Evolutionary conservation across 2,113 vertebrate species (phyloP), one percentile per base, ranked within the genome.

Genomic region (Nesoenas mayeri): DNA sequence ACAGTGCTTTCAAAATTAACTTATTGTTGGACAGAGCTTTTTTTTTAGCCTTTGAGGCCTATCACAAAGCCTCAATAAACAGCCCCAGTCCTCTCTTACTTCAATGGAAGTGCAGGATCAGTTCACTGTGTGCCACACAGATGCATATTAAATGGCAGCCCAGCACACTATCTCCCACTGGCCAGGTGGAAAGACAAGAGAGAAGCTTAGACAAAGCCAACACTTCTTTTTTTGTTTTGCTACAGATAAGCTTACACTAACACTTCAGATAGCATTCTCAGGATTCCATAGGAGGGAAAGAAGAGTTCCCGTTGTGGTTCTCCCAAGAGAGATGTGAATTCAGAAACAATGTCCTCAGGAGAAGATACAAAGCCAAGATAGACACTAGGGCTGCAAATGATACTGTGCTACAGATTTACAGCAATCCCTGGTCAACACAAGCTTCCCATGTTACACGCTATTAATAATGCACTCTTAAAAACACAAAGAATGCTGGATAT

Each of bases 271-370:
- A 73, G 50, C 89, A 83, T 94, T 94, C 56, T 95, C 48, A 44
- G 75, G 51, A 96, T 95, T 81, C 79, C 91, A 80, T 9, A 5
- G 56, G 51, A 88, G 38, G 82, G n/a, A 85, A 28, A 93, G 91
- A 86, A 29, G 38, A 62, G 32, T 36, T 73, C 20, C 38, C 83
- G 28, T 71, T 44, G n/a, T 32, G 17, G 25, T 56, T 91, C 28
- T 83, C 48, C 48, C 51, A 71, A 18, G 9, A 86, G 31, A 81
- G 34, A 86, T 38, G n/a, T 70, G 32, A 81, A 74, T 89, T 90
- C 58, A 73, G 60, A 88, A 96, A 71, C 53, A 54, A 47, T 51
- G 32, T 78, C 73, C 38, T 57, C 34, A n/a, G 64, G 20, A 95
- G 74, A 91, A 82, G 81, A 94, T 42, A 90, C 28, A 80, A 93